Evolutionary conservation across 2,113 vertebrate species (phyloP).

Genomic region (Corythoichthys haematopterus): DNA sequence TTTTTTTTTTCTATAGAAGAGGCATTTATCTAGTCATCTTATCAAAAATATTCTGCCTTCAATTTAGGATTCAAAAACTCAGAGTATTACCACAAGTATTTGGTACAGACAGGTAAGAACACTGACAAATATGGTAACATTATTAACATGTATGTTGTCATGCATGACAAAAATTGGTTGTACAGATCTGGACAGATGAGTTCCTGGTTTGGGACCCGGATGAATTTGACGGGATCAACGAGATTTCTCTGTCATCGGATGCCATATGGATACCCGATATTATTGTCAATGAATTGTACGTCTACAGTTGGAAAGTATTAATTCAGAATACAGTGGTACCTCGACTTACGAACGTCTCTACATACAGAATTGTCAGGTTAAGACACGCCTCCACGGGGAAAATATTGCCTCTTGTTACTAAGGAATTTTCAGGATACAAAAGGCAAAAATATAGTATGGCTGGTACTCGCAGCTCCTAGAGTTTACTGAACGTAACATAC

Average conservation of each 20-base stretch:
- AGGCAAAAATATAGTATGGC: too few relatives aligned
- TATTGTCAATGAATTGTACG: conserved; percentile 78
- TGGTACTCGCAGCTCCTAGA: too few relatives aligned
- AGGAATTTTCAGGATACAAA: too few relatives aligned
- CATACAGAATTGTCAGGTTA: too few relatives aligned
- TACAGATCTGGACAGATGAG: conserved; percentile 79
- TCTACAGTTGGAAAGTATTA: not conserved
- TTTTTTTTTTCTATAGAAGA: too few relatives aligned
- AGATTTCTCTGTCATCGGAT: conserved; percentile 77
- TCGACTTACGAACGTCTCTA: too few relatives aligned
- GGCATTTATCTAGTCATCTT: not conserved
- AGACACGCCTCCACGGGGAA: too few relatives aligned
- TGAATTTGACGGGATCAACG: conserved; percentile 76
- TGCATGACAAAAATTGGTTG: not conserved
- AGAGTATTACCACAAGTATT: conserved; percentile 80
- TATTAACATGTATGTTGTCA: not conserved
- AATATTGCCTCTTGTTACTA: too few relatives aligned
- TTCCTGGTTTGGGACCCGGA: conserved; percentile 81
- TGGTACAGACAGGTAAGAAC: conserved; percentile 80
- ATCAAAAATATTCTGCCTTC: not conserved
- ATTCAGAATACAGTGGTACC: not conserved
- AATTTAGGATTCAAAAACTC: conserved; percentile 80
- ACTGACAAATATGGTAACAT: too few relatives aligned
- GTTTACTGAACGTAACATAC: too few relatives aligned
- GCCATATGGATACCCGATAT: conserved; percentile 78